Conservation (phyloP, 2,888 invertebrate genomes). For the Enoplolaimus lenunculus region DNA sequence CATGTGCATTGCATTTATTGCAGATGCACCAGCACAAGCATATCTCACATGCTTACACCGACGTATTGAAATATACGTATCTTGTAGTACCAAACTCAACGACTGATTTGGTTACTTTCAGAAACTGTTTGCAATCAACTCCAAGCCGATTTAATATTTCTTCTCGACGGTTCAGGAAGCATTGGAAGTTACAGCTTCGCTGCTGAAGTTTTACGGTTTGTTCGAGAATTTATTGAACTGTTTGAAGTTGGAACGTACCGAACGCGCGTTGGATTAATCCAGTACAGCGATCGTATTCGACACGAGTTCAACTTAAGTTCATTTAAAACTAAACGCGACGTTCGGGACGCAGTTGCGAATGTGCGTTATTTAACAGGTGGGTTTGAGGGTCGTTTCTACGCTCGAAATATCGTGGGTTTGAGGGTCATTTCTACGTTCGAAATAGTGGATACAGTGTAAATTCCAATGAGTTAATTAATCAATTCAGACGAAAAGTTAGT, state of each 20-base stretch:
- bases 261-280: constrained; percentile 38
- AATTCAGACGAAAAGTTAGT: no score
- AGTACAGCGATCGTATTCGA: constrained; percentile 38
- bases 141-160: constrained; percentile 38
- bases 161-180: constrained; percentile 39
- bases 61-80: no score
- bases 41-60: no score
- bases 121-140: constrained; percentile 37
- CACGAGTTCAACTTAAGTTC: constrained; percentile 38
- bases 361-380: constrained; percentile 18
- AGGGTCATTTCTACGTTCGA: no score
- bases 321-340: constrained; percentile 24
- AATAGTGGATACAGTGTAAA: no score
- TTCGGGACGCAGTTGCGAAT: constrained; percentile 12
- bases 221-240: constrained; percentile 37
- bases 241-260: constrained; percentile 38
- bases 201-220: constrained; percentile 34
- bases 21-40: no score
- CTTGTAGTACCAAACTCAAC: no score
- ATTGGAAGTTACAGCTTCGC: constrained; percentile 39
- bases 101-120: constrained; percentile 4
- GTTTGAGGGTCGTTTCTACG: background rate
- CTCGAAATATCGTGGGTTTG: no score
- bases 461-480: no score
- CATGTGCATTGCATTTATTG: no score